Conservation (phyloP, 2,797 vertebrate genomes). For the Notolepis coatsorum region DNA sequence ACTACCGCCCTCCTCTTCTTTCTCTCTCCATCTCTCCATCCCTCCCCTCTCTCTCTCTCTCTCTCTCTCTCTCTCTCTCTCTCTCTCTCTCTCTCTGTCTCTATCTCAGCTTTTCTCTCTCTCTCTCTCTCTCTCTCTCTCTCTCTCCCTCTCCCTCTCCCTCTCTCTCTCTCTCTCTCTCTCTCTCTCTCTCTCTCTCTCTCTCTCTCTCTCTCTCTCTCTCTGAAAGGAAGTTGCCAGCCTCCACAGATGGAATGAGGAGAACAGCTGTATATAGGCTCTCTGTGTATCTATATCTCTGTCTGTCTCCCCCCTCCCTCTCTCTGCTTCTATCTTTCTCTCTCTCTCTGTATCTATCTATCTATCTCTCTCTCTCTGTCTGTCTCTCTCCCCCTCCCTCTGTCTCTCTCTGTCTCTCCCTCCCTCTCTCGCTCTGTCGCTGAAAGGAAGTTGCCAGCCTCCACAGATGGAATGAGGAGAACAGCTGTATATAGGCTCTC, state of each 20-base stretch:
- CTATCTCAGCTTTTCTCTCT: slow-evolving; percentile 5
- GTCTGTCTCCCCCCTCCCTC: not conserved
- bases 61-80: not conserved
- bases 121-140: not conserved
- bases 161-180: not conserved
- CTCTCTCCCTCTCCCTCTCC: not conserved
- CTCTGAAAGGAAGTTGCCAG: too few relatives aligned
- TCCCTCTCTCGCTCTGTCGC: not conserved
- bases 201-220: not conserved
- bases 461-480: not conserved
- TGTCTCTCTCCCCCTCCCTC: not conserved
- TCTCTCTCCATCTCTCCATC: too few relatives aligned
- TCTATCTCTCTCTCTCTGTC: too few relatives aligned
- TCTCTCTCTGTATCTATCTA: not conserved
- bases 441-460: slow-evolving; percentile 17
- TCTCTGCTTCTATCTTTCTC: not conserved
- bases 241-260: too few relatives aligned
- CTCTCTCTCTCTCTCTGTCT: slow-evolving; percentile 7
- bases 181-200: not conserved
- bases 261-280: too few relatives aligned
- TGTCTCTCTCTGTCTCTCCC: not conserved
- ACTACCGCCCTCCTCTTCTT: not conserved
- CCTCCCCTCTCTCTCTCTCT: slow-evolving; percentile 7
- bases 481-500: slow-evolving; percentile 6
- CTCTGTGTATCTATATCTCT: not conserved